Percentiles rank a stretch among this genome's conserved stretches.
These are phyloP conservation scores for Acipenser oxyrinchus DNA, from an alignment of 2,797 vertebrate species.

Conservation along the genomic window DNA sequence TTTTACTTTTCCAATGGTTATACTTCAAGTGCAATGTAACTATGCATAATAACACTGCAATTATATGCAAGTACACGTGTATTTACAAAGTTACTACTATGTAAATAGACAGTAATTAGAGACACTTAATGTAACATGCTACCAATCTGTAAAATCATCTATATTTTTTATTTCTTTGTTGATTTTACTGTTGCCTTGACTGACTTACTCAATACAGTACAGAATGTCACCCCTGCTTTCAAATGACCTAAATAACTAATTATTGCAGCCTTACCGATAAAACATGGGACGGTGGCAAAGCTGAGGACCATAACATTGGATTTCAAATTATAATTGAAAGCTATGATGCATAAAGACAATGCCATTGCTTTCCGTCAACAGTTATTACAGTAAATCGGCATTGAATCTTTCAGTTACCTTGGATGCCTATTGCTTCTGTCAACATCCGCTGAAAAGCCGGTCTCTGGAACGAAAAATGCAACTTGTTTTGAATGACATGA, in stretches of 20 bases:
- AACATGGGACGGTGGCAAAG: not conserved
- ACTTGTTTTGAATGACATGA: not conserved
- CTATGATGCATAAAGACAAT: constrained; percentile 5
- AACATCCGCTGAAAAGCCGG: not conserved
- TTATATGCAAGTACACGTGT: no score
- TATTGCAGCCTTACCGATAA: not conserved
- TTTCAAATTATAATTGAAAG: constrained; percentile 4
- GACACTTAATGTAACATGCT: no score
- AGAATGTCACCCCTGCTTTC: not conserved
- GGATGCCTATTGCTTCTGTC: not conserved
- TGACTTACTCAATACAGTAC: not conserved
- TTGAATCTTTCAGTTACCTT: not conserved
- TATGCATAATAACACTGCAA: no score
- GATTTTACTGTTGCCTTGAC: no score
- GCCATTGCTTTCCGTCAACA: constrained; percentile 1
- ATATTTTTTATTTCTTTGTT: no score
- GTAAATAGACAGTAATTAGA: no score
- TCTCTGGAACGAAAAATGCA: not conserved
- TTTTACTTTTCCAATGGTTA: no score
- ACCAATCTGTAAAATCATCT: no score
- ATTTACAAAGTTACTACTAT: no score
- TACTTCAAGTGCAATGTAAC: no score
- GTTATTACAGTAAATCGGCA: not conserved
- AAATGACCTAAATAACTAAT: not conserved
- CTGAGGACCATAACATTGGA: not conserved